Conservation (phyloP, 2,797 vertebrate genomes). For the Enteromius trimaculatus region DNA sequence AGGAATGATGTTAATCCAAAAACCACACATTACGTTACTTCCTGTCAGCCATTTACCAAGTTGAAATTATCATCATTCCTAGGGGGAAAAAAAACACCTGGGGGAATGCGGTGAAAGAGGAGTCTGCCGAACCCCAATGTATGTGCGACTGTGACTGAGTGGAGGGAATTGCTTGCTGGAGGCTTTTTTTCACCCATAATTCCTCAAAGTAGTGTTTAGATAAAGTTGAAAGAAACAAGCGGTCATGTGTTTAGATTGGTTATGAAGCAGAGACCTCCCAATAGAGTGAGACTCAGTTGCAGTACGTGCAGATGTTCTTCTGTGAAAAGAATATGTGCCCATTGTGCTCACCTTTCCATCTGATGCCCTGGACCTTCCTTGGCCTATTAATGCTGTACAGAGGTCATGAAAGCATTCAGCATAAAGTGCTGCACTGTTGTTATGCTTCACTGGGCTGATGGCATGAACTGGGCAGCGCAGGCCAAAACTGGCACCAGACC, state of each 20-base stretch:
- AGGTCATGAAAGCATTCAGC: slow-evolving; percentile 62
- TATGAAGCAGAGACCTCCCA: slow-evolving; percentile 16
- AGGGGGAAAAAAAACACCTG: background rate
- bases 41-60: slow-evolving; percentile 27
- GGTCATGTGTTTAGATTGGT: slow-evolving; percentile 14
- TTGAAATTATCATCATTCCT: slow-evolving; percentile 45
- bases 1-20: slow-evolving; percentile 9
- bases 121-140: background rate
- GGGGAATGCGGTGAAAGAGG: slow-evolving; percentile 27
- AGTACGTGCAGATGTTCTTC: slow-evolving; percentile 27
- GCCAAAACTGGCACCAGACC: slow-evolving; percentile 61
- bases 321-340: background rate
- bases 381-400: slow-evolving; percentile 40
- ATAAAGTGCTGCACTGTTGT: slow-evolving; percentile 32
- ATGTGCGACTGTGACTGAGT: background rate
- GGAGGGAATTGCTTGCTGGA: slow-evolving; percentile 6
- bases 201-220: slow-evolving; percentile 34
- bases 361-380: background rate
- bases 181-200: slow-evolving; percentile 30
- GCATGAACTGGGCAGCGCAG: slow-evolving; percentile 13
- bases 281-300: slow-evolving; percentile 19
- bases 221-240: slow-evolving; percentile 33
- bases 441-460: slow-evolving; percentile 27
- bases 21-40: slow-evolving; percentile 16
- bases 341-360: slow-evolving; percentile 49